Evolutionary conservation across 30 jellyfish, hydroid and myxozoan species (phyloP), one percentile per base, ranked within the genome.

Genomic region (Catostylus mosaicus): DNA sequence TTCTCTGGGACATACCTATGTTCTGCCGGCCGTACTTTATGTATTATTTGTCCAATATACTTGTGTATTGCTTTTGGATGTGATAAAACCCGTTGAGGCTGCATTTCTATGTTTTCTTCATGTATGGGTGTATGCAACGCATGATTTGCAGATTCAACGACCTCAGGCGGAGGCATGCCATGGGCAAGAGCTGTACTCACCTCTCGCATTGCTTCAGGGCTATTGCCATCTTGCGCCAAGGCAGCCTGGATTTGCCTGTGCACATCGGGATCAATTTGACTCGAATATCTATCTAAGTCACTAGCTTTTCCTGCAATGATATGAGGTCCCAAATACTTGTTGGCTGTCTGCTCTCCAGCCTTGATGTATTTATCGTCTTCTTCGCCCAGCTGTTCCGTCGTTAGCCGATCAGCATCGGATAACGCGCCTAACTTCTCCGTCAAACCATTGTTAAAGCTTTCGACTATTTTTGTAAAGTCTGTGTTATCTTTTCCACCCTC

Each of bases 1-100:
- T 85, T 85, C 88, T 52, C 60, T 30, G 95, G 95, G 14, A 85
- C 29, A 60, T 73, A 85, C 16, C 88, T 77, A 73, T 85, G 95
- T 63, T 73, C 79, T 38, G 78, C 34, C 8, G 95, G 89, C 60
- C 72, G 32, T 20, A 85, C 68, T 29, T 74, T 85, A 46, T 85
- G 95, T 34, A 85, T 73, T 23, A 73, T 35, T 10, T 65, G 73
- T 23, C 95, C 95, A 56, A 85, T 30, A 75, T 23, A 85, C 38
- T 46, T 85, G 40, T 85, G 95, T 7, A 85, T 85, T 6, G 88
- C 80, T 2, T 22, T 30, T 31, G 84, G 88, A 30, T 66, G 84
- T 7, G 51, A 29, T 30, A 57, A 20, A 6, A 69, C 37, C 1
- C 65, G 70, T 62, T 85, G 88, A 14, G 89, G 71, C 30, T 75